Percentiles rank a stretch among this genome's conserved stretches.
These are phyloP conservation scores for Limenitis camilla DNA, from an alignment of 2,888 invertebrate genomes.

Conservation along the genomic window DNA sequence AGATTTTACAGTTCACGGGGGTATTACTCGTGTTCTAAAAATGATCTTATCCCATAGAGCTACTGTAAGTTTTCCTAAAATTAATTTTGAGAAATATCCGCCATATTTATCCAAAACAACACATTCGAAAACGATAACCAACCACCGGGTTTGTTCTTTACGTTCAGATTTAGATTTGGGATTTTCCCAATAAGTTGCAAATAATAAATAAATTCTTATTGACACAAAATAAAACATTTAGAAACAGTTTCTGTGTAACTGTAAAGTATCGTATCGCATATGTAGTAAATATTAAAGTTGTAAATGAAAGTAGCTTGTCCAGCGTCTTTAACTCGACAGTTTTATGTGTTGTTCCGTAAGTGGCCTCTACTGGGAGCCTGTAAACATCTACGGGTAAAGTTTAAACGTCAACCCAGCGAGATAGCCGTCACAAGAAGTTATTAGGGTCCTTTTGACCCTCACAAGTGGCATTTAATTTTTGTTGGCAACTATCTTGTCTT, in stretches of 20 bases:
- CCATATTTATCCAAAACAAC: no score
- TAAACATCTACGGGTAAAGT: conserved; percentile 60
- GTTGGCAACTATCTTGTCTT: conserved; percentile 27
- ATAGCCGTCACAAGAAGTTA: conserved; percentile 48
- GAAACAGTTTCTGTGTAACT: neutral
- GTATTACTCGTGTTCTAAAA: no score
- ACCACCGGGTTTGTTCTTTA: no score
- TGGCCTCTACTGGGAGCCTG: conserved; percentile 45
- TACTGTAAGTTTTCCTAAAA: no score
- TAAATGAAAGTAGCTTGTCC: conserved; percentile 32
- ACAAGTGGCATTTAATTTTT: conserved; percentile 47
- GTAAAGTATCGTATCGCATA: neutral
- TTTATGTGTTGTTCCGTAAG: conserved; percentile 52
- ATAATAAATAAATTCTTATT: no score
- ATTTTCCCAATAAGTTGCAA: no score
- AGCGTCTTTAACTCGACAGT: conserved; percentile 37
- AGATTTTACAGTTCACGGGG: no score
- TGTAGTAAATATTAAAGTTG: conserved; percentile 5
- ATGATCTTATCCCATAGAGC: no score
- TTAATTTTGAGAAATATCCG: no score
- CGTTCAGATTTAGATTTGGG: no score
- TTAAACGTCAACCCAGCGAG: conserved; percentile 58
- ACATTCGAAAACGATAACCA: no score
- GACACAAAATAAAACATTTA: no score
- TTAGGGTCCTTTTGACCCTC: conserved; percentile 48